phyloP scores from a whole-genome alignment of 2,888 invertebrate species.

The Mylabris sibirica region DNA sequence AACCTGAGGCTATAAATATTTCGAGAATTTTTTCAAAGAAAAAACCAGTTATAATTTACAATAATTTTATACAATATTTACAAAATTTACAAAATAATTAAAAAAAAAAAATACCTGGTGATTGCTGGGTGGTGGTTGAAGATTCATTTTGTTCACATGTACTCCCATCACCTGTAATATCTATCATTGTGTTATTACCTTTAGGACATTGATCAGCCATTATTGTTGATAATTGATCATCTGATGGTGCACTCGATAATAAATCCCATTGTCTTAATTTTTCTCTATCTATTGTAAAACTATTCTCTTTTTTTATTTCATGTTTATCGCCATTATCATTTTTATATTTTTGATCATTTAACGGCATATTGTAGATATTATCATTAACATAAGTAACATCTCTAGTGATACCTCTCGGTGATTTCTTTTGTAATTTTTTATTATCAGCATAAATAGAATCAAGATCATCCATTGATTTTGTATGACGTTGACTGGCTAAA shows the following conservation, averaged over 20 bases:
- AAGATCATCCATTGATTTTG: conserved; percentile 83
- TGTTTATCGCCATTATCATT: conserved; percentile 62
- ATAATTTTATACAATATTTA: background rate
- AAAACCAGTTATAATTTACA: background rate
- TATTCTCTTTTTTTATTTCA: conserved; percentile 53
- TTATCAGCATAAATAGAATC: conserved; percentile 64
- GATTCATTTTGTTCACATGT: conserved; percentile 47
- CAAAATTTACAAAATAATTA: conserved; percentile 37
- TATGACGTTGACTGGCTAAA: conserved; percentile 80
- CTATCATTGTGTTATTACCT: conserved; percentile 55
- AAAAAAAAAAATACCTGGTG: conserved; percentile 53
- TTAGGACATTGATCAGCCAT: conserved; percentile 49
- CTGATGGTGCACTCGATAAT: conserved; percentile 75
- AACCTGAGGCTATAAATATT: conserved; percentile 57
- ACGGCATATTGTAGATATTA: conserved; percentile 66
- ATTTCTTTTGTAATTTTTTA: conserved; percentile 50
- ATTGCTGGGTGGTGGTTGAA: conserved; percentile 47
- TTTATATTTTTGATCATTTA: conserved; percentile 53
- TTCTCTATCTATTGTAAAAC: conserved; percentile 76
- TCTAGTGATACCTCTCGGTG: conserved; percentile 64
- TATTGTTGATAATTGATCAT: conserved; percentile 50
- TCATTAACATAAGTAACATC: conserved; percentile 84
- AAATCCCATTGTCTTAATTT: conserved; percentile 88
- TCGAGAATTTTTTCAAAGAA: conserved; percentile 15
- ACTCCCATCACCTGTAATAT: conserved; percentile 49